Evolutionary conservation across 2,888 invertebrate genomes (phyloP).

Genomic region (Plebejus anna): DNA sequence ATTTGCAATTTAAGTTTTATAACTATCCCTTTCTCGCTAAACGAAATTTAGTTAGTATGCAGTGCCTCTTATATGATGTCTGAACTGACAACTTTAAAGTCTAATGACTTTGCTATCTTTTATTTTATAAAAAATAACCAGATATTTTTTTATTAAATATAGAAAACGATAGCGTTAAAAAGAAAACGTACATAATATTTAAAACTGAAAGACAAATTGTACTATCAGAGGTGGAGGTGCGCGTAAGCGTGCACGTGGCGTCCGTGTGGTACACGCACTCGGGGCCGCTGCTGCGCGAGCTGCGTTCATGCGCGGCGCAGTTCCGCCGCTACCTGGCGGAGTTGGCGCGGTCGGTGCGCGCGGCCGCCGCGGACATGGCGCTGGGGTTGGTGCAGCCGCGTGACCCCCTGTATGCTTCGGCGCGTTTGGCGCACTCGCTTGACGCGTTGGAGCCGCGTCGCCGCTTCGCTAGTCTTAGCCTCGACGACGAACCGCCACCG

Average conservation of each 20-base stretch:
- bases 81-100: no score
- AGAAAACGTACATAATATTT: no score
- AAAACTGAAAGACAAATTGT: neutral
- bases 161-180: no score
- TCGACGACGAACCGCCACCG: conserved; percentile 65
- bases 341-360: conserved; percentile 90
- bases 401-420: conserved; percentile 74
- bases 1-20: no score
- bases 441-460: conserved; percentile 69
- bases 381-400: conserved; percentile 89
- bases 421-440: conserved; percentile 47
- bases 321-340: conserved; percentile 93
- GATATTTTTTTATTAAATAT: no score
- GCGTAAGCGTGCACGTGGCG: conserved; percentile 84
- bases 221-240: conserved; percentile 46
- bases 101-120: no score
- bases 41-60: no score
- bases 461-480: conserved; percentile 64
- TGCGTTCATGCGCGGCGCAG: conserved; percentile 93
- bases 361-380: conserved; percentile 96
- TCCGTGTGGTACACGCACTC: conserved; percentile 97
- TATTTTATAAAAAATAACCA: no score
- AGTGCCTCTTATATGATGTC: no score
- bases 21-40: no score
- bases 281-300: conserved; percentile 89